Evolutionary conservation across 2,888 invertebrate species (phyloP), one percentile per base, ranked within the genome.

Genomic region (Notodonta ziczac): DNA sequence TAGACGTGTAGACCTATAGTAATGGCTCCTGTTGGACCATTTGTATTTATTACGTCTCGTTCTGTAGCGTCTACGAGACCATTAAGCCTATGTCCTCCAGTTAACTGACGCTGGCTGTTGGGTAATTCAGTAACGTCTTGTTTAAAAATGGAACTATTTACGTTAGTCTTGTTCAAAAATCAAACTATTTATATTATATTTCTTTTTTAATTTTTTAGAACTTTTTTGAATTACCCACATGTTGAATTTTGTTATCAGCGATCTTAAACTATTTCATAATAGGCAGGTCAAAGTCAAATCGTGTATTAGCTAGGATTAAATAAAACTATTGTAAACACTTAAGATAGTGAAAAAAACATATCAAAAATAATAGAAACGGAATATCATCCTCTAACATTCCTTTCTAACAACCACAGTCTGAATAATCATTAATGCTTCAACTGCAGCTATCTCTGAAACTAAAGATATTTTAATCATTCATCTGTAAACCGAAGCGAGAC

Each of bases 161-260:
- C 51, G 16, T 16, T 51, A n/a, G 35, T 1, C 51, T 51, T 51
- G 51, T 51, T 51, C 24, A 24, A 51, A 51, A 51, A 48, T 48
- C 9, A 24, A 14, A 51, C 16, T 24, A 24, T 24, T 24, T 24
- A 14, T n/a, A n/a, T n/a, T 24, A 24, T 24, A 24, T 24, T 24
- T 24, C 2, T 24, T 24, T 24, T 24, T 24, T 24, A 24, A 24
- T 24, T 24, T 1, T 2, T 24, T 24, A 2, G 24, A 24, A 24
- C 24, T 24, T 24, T 24, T 24, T 24, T 24, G 24, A 24, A 24
- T 24, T 24, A 24, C 24, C 24, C 24, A 24, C 2, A 24, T 24
- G 2, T 24, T 24, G 24, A 2, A 24, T 1, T 24, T 24, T 24
- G 24, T 24, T 24, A 24, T 24, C 1, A 24, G 24, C 24, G 24